Evolutionary conservation across 2,888 invertebrate species (phyloP).

Genomic region (Nephrotoma appendiculata): DNA sequence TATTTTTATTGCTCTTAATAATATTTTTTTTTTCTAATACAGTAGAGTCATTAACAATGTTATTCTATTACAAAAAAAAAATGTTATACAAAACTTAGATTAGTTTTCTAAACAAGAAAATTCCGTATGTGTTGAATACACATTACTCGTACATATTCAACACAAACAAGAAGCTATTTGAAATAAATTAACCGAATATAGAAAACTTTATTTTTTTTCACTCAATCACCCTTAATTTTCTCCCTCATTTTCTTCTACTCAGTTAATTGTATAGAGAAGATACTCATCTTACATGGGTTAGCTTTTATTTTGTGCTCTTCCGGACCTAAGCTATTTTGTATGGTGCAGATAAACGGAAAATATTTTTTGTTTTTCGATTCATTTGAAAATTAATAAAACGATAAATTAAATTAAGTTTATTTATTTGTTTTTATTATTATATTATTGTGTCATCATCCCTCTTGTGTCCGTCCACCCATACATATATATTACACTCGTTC

Average conservation of each 20-base stretch:
- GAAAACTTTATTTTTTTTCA: background rate
- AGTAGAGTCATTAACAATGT: background rate
- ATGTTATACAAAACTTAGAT: background rate
- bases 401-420: background rate
- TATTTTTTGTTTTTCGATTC: background rate
- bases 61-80: background rate
- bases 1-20: background rate
- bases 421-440: background rate
- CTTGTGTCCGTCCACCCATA: background rate
- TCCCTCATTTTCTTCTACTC: background rate
- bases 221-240: background rate
- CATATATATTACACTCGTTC: background rate
- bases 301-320: background rate
- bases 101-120: background rate
- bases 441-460: background rate
- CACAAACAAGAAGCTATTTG: background rate
- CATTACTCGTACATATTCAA: background rate
- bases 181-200: background rate
- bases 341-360: background rate
- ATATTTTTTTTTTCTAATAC: background rate
- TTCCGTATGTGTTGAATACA: background rate
- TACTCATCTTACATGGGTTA: background rate
- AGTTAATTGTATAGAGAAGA: background rate
- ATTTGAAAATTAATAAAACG: background rate
- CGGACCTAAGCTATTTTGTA: background rate